Evolutionary conservation across 2,888 invertebrate genomes (phyloP).

Genomic region (Stomorhina lunata): DNA sequence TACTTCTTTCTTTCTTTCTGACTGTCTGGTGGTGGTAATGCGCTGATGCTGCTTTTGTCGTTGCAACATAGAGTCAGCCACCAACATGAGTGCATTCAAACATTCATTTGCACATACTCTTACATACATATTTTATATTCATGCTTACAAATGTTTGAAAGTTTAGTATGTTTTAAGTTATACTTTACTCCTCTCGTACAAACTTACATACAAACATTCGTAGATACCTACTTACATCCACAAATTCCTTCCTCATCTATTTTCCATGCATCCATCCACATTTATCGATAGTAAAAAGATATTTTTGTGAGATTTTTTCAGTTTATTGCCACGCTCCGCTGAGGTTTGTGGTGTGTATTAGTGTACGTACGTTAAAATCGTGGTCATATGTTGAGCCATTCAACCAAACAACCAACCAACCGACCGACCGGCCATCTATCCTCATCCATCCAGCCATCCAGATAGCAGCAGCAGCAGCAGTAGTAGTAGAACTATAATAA

Average conservation of each 20-base stretch:
- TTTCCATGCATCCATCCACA: constrained; percentile 56
- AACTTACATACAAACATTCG: background rate
- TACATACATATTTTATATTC: constrained; percentile 1
- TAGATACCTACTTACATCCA: too few species aligned
- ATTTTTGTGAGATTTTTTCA: constrained; percentile 68
- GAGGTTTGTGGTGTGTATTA: constrained; percentile 72
- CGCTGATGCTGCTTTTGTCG: constrained; percentile 47
- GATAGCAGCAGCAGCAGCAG: background rate
- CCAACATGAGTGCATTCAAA: constrained; percentile 16
- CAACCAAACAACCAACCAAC: background rate
- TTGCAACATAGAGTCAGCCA: constrained; percentile 37
- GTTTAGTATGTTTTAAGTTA: background rate
- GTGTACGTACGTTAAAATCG: constrained; percentile 60
- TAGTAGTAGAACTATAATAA: background rate
- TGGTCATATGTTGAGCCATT: constrained; percentile 52
- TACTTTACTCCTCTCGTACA: background rate
- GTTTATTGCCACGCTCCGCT: constrained; percentile 76
- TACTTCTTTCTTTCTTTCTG: constrained; percentile 19
- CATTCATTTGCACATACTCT: background rate
- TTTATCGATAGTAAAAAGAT: constrained; percentile 67
- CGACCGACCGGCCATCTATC: too few species aligned
- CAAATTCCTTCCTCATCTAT: constrained; percentile 59
- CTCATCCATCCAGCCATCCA: background rate
- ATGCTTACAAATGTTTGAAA: background rate
- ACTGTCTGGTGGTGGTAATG: constrained; percentile 49